These are phyloP conservation scores for Andricus quercusramuli DNA, from an alignment of 2,888 invertebrate species.

Conservation along the genomic window DNA sequence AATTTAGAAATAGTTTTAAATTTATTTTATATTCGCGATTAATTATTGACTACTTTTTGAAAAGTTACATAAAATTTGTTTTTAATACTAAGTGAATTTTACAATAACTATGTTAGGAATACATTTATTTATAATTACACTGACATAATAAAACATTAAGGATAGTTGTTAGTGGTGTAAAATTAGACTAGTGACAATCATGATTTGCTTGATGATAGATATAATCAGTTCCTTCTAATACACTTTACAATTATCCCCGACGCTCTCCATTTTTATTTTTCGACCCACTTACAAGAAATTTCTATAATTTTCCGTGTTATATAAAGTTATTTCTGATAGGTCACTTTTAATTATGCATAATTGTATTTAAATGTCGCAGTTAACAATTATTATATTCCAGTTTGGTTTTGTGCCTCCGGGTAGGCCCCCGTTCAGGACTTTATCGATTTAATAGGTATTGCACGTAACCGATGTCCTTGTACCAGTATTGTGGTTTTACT, in stretches of 20 bases:
- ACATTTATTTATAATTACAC: too few species aligned
- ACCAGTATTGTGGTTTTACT: slow-evolving; percentile 18
- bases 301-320: background rate
- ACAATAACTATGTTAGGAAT: too few species aligned
- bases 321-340: background rate
- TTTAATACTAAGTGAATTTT: too few species aligned
- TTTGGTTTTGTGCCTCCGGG: background rate
- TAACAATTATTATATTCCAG: slow-evolving; percentile 14
- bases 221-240: background rate
- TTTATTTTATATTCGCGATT: too few species aligned
- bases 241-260: background rate
- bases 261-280: background rate
- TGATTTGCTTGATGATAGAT: background rate
- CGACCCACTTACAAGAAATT: background rate
- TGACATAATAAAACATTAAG: too few species aligned
- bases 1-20: too few species aligned
- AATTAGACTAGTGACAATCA: background rate
- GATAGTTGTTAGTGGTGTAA: background rate
- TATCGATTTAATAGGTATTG: slow-evolving; percentile 16
- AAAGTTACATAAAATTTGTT: too few species aligned
- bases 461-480: slow-evolving; percentile 14
- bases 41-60: too few species aligned
- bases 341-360: slow-evolving; percentile 24
- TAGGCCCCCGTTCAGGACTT: slow-evolving; percentile 8
- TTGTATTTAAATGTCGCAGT: slow-evolving; percentile 16